Evolutionary conservation across 2,888 invertebrate species (phyloP), one percentile per base, ranked within the genome.

Genomic region (Nymphalis urticae): DNA sequence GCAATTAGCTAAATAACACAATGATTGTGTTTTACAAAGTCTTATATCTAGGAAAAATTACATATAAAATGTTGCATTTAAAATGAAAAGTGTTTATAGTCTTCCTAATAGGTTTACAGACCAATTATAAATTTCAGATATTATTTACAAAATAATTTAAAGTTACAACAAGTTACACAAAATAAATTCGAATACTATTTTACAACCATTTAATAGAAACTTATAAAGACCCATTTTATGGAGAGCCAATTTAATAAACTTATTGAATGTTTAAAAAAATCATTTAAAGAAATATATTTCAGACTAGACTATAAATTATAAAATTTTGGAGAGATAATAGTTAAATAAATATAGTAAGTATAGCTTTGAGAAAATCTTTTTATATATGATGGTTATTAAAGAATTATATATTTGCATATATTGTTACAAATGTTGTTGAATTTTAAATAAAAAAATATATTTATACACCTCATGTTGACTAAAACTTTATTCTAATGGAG

Each of bases 181-280:
- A 2, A 64, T n/a, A 19, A 53, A 61, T 5, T 60, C 47, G 51
- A 53, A 54, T 61, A 50, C 48, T 36, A 50, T 21, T 32, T 66
- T 71, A 75, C 66, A 75, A 73, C 72, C 75, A 62, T 68, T 69
- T 59, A 66, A 63, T 69, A 65, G 66, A 54, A 71, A 68, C 60
- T 48, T 69, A 70, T 19, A 48, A 60, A 70, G 71, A 64, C 54
- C 75, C 75, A 75, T 76, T 74, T 62, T 8, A 77, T 76, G 75
- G 75, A 75, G 58, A 72, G 64, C 59, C 10, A n/a, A 32, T 36
- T 60, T 19, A 64, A 17, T 64, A 62, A 51, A 24, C 3, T 48
- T 63, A 48, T 58, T 36, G 48, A 48, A 62, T 54, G 66, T 62
- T 64, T 58, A 51, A 27, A 63, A 68, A 27, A 68, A 50, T 36